A percentile compares a stretch with the other conserved stretches of the same genome.
phyloP scores from a whole-genome alignment of 2,797 vertebrate species.

The Intellagama lesueurii region DNA sequence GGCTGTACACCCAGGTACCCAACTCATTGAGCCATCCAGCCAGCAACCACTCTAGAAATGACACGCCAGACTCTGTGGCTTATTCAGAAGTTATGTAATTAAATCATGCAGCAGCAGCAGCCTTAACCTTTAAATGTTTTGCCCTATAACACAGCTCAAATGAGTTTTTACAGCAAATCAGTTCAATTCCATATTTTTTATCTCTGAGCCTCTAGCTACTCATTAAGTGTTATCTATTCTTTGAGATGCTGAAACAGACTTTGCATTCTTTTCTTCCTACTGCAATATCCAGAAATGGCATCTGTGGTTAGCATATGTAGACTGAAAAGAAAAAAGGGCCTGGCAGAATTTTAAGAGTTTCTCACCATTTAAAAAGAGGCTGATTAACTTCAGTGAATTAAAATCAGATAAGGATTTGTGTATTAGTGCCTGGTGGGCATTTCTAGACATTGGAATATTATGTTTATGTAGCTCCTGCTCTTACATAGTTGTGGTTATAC shows the following conservation, averaged over 20 bases:
- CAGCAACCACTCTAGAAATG: not conserved
- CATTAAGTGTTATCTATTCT: not conserved
- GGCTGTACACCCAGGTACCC: too few relatives aligned
- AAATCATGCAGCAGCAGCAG: not conserved
- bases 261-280: not conserved
- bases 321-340: not conserved
- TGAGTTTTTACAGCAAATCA: not conserved
- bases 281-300: not conserved
- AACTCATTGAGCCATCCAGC: too few relatives aligned
- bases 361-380: not conserved
- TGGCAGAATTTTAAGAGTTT: not conserved
- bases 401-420: not conserved
- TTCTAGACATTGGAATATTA: too few relatives aligned
- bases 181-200: conserved; percentile 20
- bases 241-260: not conserved
- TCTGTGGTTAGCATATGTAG: not conserved
- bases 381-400: not conserved
- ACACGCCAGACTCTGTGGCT: not conserved
- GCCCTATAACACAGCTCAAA: conserved; percentile 18
- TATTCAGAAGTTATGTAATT: conserved; percentile 15
- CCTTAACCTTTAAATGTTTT: conserved; percentile 27
- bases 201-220: conserved; percentile 24
- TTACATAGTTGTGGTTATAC: not conserved
- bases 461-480: not conserved
- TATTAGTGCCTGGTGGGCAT: not conserved